Evolutionary conservation across 2,888 invertebrate genomes (phyloP), one percentile per base, ranked within the genome.

Genomic region (Barypeithes pellucidus): DNA sequence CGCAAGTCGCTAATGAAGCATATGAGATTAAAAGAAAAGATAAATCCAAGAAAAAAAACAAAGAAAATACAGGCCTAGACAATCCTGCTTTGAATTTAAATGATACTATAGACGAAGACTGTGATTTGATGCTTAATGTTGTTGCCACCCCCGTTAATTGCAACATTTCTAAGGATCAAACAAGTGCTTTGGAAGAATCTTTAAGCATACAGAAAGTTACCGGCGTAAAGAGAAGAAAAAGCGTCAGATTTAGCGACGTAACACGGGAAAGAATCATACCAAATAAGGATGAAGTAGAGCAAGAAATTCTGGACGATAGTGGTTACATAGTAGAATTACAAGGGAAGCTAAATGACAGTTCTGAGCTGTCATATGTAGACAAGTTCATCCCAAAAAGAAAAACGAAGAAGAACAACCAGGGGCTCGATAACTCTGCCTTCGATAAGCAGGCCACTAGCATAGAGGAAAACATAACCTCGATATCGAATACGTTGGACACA

Each of bases 211-310:
- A 72, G 22, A 75, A 67, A 59, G 52, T 73, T 18, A 67, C 65
- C 4, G 65, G 18, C 16, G 67, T 75, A 20, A 75, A 67, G 60
- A 72, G 78, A 59, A 75, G 77, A 29, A 80, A 79, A 75, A 81
- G 77, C 67, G 80, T 84, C 0, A 78, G 83, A 57, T 84, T 84
- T 71, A 84, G 80, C 70, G 79, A 83, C 29, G 78, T 81, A 0
- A 82, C 80, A 4, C 77, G 82, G 72, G 81, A 83, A 72, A 67
- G 78, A 12, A 80, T 83, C n/a, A 84, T 84, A n/a, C 81, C 82
- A 9, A 80, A 77, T 60, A 81, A 81, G 41, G 80, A 81, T 43
- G 79, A 81, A 59, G 24, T 78, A 12, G 67, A 78, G 74, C 68
- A 75, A 72, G 75, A 75, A 45, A 66, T 57, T n/a, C 68, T 81